Conservation (phyloP, 1,140 invertebrate species). For the Dryas iulia region DNA sequence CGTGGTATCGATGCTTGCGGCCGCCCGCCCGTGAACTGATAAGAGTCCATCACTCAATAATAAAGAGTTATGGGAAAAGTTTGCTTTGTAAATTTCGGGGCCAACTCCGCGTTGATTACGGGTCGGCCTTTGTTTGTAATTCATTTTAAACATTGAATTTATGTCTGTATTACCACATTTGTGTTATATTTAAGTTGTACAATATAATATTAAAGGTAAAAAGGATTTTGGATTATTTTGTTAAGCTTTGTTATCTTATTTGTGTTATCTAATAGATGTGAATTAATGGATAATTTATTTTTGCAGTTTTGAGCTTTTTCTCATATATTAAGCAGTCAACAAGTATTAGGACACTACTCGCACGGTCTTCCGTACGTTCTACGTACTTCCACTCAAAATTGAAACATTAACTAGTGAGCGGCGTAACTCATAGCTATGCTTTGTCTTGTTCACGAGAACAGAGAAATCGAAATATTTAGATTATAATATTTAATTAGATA, state of each 20-base stretch:
- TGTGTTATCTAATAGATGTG: too few relatives aligned
- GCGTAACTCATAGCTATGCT: too few relatives aligned
- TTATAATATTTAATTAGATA: too few relatives aligned
- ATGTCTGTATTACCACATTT: neutral
- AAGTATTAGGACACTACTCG: too few relatives aligned
- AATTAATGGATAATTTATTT: too few relatives aligned
- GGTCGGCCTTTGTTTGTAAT: neutral
- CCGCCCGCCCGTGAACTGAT: constrained; percentile 5
- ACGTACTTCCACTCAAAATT: too few relatives aligned
- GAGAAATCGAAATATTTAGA: too few relatives aligned
- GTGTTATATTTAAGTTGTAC: neutral
- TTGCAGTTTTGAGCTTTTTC: neutral
- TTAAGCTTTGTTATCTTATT: neutral
- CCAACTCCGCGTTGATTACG: neutral
- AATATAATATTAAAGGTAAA: neutral
- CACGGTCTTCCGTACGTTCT: too few relatives aligned
- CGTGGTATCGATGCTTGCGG: constrained; percentile 8
- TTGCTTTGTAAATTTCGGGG: neutral
- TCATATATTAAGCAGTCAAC: too few relatives aligned
- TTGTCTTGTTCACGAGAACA: too few relatives aligned
- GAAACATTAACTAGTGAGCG: too few relatives aligned
- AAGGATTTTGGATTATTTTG: neutral
- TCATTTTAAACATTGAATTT: neutral
- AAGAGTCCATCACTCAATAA: constrained; percentile 3
- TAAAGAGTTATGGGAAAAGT: constrained; percentile 14